A percentile compares a stretch with the other conserved stretches of the same genome.
phyloP scores from a whole-genome alignment of 1,140 invertebrate species.

The Mactra quadrangularis region DNA sequence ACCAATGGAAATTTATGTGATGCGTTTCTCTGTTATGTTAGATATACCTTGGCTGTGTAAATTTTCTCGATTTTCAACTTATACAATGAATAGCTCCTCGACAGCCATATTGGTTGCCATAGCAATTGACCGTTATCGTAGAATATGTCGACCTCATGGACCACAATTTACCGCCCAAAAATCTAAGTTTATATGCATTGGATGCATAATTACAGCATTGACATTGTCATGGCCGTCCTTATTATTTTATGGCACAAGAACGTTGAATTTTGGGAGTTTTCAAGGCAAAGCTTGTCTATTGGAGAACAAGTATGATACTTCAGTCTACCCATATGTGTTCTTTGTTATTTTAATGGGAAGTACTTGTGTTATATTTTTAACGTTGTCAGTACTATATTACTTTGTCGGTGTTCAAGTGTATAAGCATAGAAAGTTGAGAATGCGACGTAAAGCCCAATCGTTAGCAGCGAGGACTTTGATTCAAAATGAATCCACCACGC shows the following conservation, averaged over 20 bases:
- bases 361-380: conserved; percentile 16
- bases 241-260: conserved; percentile 46
- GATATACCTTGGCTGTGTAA: conserved; percentile 47
- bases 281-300: conserved; percentile 23
- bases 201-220: conserved; percentile 19
- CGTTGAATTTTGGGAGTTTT: background rate
- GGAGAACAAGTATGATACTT: conserved; percentile 30
- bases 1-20: conserved; percentile 57
- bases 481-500: background rate
- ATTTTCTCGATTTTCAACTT: conserved; percentile 45
- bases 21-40: conserved; percentile 33
- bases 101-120: conserved; percentile 44
- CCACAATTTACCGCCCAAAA: conserved; percentile 22
- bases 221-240: conserved; percentile 37
- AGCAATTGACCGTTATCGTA: conserved; percentile 42
- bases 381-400: conserved; percentile 41
- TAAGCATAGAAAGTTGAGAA: conserved; percentile 36
- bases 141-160: conserved; percentile 50
- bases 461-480: background rate
- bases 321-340: conserved; percentile 28
- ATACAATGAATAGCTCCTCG: conserved; percentile 53
- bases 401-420: conserved; percentile 46
- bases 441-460: background rate
- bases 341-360: conserved; percentile 14
- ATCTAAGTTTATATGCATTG: conserved; percentile 53